These are phyloP conservation scores for Loxodonta africana DNA, from an alignment of 2,113 vertebrate genomes.

Conservation along the genomic window DNA sequence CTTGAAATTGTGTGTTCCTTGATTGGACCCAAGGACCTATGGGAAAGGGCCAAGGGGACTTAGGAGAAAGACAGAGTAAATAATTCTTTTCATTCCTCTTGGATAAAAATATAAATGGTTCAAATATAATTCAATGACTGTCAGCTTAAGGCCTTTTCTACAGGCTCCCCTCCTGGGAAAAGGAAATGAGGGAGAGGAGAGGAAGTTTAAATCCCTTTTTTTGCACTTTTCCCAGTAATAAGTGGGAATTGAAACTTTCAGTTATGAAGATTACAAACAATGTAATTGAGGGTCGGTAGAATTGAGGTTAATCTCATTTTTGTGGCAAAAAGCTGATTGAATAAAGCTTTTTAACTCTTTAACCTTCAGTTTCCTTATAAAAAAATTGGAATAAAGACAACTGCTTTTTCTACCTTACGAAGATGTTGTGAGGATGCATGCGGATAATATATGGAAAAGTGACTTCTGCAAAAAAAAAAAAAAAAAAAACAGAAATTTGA, in stretches of 20 bases:
- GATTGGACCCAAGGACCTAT: constrained; percentile 62
- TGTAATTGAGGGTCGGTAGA: neutral
- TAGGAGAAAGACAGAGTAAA: constrained; percentile 87
- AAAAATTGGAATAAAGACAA: neutral
- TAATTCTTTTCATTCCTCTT: constrained; percentile 87
- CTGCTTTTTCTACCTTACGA: neutral
- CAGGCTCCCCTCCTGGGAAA: neutral
- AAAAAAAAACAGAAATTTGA: neutral
- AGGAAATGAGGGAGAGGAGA: neutral
- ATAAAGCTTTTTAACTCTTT: neutral
- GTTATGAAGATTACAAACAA: constrained; percentile 38
- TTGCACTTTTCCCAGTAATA: neutral
- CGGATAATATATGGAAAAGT: neutral
- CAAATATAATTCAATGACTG: constrained; percentile 82
- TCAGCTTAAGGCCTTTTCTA: constrained; percentile 73
- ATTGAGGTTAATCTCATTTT: neutral
- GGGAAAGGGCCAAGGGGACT: constrained; percentile 75
- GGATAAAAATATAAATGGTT: constrained; percentile 1
- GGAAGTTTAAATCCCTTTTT: neutral
- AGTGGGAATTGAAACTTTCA: constrained; percentile 34
- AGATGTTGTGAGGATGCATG: neutral
- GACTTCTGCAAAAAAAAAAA: neutral
- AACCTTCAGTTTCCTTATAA: neutral
- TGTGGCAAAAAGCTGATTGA: neutral
- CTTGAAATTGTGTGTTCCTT: constrained; percentile 68